These are phyloP conservation scores for Hippoglossus stenolepis DNA, from an alignment of 2,113 vertebrate species.

Conservation along the genomic window DNA sequence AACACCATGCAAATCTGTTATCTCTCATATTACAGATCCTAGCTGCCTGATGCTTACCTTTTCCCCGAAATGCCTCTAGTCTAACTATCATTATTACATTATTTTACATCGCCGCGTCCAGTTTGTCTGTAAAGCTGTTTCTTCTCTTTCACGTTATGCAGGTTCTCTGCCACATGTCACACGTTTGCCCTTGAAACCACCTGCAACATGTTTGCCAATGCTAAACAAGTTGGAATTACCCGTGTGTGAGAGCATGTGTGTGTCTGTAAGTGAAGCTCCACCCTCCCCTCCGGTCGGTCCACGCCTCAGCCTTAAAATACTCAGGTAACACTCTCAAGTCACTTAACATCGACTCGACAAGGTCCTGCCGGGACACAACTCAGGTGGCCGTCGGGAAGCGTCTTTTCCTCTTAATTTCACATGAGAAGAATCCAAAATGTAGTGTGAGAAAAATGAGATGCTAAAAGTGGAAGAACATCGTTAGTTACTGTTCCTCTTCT, in stretches of 20 bases:
- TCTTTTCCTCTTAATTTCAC: constrained; percentile 9
- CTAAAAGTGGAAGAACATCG: background rate
- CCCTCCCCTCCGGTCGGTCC: constrained; percentile 2
- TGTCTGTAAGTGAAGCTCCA: constrained; percentile 18
- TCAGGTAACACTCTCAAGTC: constrained; percentile 22
- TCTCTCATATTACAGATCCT: background rate
- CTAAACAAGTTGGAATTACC: background rate
- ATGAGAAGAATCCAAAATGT: background rate
- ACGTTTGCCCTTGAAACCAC: too few relatives aligned
- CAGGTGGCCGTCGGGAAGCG: background rate
- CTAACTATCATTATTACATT: background rate
- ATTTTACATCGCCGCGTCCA: background rate
- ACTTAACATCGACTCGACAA: background rate
- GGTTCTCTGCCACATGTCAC: too few relatives aligned
- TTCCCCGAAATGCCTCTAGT: background rate
- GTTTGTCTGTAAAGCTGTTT: background rate
- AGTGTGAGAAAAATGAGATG: background rate
- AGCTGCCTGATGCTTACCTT: background rate
- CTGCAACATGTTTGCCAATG: background rate
- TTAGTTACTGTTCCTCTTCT: constrained; percentile 7
- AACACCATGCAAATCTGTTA: background rate
- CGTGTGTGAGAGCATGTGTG: background rate
- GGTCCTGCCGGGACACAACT: constrained; percentile 1
- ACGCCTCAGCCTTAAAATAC: constrained; percentile 21
- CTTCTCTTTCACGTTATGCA: too few relatives aligned